Evolutionary conservation across 2,888 invertebrate species (phyloP).

Genomic region (Timema podura): DNA sequence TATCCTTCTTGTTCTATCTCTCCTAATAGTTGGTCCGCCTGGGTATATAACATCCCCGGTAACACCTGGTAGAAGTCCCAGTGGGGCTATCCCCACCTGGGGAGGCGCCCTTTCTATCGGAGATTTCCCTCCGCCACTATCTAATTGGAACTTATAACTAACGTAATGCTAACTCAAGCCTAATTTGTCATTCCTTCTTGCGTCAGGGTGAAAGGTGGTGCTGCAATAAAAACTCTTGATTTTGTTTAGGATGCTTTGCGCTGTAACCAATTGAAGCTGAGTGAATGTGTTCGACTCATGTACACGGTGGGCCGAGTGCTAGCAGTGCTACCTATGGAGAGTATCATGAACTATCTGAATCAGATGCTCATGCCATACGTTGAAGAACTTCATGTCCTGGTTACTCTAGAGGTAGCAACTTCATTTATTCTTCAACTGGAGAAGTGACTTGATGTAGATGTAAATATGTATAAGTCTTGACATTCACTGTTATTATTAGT

Average conservation of each 20-base stretch:
- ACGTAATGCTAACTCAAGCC: too few species aligned
- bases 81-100: too few species aligned
- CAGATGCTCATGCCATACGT: constrained; percentile 64
- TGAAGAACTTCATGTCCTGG: constrained; percentile 55
- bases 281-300: constrained; percentile 70
- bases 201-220: too few species aligned
- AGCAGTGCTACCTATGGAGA: constrained; percentile 58
- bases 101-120: too few species aligned
- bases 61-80: too few species aligned
- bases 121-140: too few species aligned
- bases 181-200: too few species aligned
- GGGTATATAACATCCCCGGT: too few species aligned
- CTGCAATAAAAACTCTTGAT: not conserved
- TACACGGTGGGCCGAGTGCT: constrained; percentile 69
- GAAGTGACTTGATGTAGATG: constrained; percentile 23
- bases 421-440: not conserved
- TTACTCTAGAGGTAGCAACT: constrained; percentile 47
- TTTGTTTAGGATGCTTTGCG: constrained; percentile 50
- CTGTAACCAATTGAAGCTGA: constrained; percentile 56
- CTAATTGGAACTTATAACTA: too few species aligned
- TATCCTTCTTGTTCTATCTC: too few species aligned
- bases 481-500: too few species aligned
- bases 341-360: constrained; percentile 65
- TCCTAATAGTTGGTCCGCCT: too few species aligned
- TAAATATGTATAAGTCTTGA: not conserved